Base-by-base conservation (phyloP, 1,140 invertebrate species). In the Pseudomyrmex dendroicus region DNA sequence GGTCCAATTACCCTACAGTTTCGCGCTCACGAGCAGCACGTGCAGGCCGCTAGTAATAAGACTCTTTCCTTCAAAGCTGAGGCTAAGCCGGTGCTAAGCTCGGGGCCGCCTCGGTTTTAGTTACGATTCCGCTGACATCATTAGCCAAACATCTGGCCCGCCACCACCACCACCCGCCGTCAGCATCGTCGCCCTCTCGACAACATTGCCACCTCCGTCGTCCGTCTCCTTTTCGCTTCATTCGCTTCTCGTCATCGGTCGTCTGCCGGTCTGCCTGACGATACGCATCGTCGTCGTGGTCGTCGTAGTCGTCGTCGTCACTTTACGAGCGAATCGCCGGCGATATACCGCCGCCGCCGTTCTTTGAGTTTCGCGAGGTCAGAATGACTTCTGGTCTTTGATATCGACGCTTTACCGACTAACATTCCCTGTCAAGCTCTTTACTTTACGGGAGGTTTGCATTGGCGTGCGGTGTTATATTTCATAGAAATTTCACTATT, bases 91-190 rank as follows among this genome's bases (percentile, higher is more conserved):
- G 44, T 87, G 86, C 88, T 91, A 86, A 90, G 87, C 88, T 76
- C 77, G 84, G 82, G 86, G 83, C 85, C 84, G 86, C 85, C 86
- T 91, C 86, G 91, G 91, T 90, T 92, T 93, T 93, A 91, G 92
- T 93, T 93, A 93, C 93, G 92, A 93, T 93, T 93, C 89, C 91
- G 92, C 92, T 93, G 92, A 93, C 93, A 93, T 94, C 93, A 93
- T 94, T 94, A 94, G 92, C 92, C 93, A 92, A 93, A 94, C 93
- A 94, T 94, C 93, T 94, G 93, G 92, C 88, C 90, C 90, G 92
- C 90, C 92, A 91, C 87, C 89, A 89, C 84, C 87, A 85, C 73
- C 83, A 76, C 76, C 48, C 72, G 20, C 44, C 63, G 48, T 66
- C 59, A 84, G 78, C 83, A 13, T 59, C 73, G 48, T 83, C 61